These are phyloP conservation scores for Chaetodon auriga DNA, from an alignment of 2,113 vertebrate genomes.

Conservation along the genomic window DNA sequence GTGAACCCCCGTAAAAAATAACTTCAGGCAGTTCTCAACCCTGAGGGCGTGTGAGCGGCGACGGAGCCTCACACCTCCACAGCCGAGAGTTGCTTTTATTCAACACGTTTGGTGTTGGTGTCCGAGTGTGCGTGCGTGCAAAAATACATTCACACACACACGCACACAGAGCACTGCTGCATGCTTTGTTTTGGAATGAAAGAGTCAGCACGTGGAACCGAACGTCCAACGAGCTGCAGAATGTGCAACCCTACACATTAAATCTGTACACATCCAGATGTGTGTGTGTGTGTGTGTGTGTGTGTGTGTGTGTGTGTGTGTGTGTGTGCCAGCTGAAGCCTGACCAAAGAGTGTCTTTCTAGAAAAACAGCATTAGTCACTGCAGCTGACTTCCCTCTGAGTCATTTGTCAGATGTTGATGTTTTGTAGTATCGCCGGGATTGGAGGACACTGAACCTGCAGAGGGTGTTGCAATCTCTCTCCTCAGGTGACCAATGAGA, in stretches of 20 bases:
- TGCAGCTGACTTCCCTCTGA: slow-evolving; percentile 26
- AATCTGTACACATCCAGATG: not conserved
- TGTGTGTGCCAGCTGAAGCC: not conserved
- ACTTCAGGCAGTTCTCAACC: slow-evolving; percentile 31
- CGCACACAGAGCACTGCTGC: not conserved
- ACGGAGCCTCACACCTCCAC: slow-evolving; percentile 12
- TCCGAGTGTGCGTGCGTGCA: not conserved
- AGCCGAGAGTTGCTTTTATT: slow-evolving; percentile 8
- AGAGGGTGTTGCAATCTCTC: slow-evolving; percentile 54
- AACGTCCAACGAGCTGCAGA: not conserved
- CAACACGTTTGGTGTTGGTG: not conserved
- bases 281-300: not conserved
- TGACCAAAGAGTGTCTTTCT: not conserved
- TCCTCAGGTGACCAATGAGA: slow-evolving; percentile 69
- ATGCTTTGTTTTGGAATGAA: not conserved
- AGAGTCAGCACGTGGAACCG: not conserved
- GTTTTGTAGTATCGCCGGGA: slow-evolving; percentile 7
- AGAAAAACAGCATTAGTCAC: not conserved
- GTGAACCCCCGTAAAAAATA: slow-evolving; percentile 46
- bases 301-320: not conserved
- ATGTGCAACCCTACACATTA: too few species aligned
- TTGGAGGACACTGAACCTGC: slow-evolving; percentile 60
- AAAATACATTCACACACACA: slow-evolving; percentile 1
- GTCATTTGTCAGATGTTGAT: slow-evolving; percentile 23
- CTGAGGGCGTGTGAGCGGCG: slow-evolving; percentile 28